Base-by-base conservation (phyloP, 2,888 invertebrate species). In the Chelonus formosanus region DNA sequence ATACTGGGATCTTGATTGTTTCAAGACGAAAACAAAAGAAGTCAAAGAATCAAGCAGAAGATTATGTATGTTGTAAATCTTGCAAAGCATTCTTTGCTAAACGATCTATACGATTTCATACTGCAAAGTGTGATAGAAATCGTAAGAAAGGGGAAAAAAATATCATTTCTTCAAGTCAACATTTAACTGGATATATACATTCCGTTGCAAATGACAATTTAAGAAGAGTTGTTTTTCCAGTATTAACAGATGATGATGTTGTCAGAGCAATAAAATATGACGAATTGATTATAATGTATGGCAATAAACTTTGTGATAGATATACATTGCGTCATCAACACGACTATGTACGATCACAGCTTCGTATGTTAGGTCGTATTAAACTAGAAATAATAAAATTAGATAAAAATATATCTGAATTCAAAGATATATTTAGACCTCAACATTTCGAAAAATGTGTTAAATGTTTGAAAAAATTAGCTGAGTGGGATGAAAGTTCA, bases 31-130 rank as follows among this genome's bases (percentile, higher is more conserved):
- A n/a, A n/a, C n/a, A n/a, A n/a, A n/a, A n/a, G n/a, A n/a, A n/a
- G n/a, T n/a, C n/a, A n/a, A n/a, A n/a, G n/a, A n/a, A n/a, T n/a
- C n/a, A n/a, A n/a, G n/a, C n/a, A n/a, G n/a, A n/a, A n/a, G n/a
- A n/a, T n/a, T n/a, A n/a, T 20, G 62, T 60, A 32, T 71, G 73
- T 55, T 71, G 70, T 58, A 70, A 69, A 8, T 65, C 56, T 53
- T 73, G 70, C 34, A 20, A 20, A 20, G 1, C 20, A 20, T 2
- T 20, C 20, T 20, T 20, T 20, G 65, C 70, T 32, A 71, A 70
- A 54, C 57, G n/a, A 4, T 69, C 70, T 40, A 69, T 75, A 35
- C 65, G 73, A 31, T 35, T 68, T 45, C 74, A 75, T 58, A 62
- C 44, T 43, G 36, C n/a, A 32, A 69, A 68, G 57, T 75, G 73